phyloP scores from a whole-genome alignment of 2,797 vertebrate genomes.

The Sebastolobus altivelis region DNA sequence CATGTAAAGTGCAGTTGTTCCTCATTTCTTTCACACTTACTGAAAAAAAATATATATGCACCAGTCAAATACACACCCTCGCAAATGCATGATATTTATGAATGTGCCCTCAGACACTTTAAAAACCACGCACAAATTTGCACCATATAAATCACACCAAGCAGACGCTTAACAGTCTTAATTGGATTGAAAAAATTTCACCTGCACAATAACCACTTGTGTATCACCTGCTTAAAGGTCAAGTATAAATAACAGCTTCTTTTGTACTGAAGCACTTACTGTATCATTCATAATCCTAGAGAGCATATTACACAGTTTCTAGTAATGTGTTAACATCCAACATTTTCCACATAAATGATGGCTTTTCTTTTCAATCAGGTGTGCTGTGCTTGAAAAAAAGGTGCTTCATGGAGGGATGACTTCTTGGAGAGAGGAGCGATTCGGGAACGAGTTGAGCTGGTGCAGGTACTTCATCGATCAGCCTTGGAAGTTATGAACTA shows the following conservation, averaged over 20 bases:
- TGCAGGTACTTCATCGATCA: slow-evolving; percentile 84
- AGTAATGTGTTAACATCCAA: slow-evolving; percentile 13
- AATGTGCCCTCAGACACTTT: slow-evolving; percentile 4
- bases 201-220: slow-evolving; percentile 14
- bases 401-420: slow-evolving; percentile 23
- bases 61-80: slow-evolving; percentile 9
- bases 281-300: slow-evolving; percentile 33
- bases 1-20: slow-evolving; percentile 14
- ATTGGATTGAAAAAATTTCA: slow-evolving; percentile 18
- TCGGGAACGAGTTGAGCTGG: slow-evolving; percentile 65
- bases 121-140: slow-evolving; percentile 29
- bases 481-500: slow-evolving; percentile 85
- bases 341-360: slow-evolving; percentile 20
- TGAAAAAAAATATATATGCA: neutral
- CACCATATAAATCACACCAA: slow-evolving; percentile 12
- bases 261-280: slow-evolving; percentile 23
- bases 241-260: slow-evolving; percentile 40
- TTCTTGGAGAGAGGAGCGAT: slow-evolving; percentile 43
- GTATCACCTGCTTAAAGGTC: slow-evolving; percentile 50
- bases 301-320: slow-evolving; percentile 23
- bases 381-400: slow-evolving; percentile 13
- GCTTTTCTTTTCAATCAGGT: slow-evolving; percentile 24
- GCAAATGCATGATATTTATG: slow-evolving; percentile 6
- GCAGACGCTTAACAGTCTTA: slow-evolving; percentile 13
- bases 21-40: slow-evolving; percentile 1